phyloP scores from a whole-genome alignment of 1,140 invertebrate genomes.

The Diachasmimorpha longicaudata region DNA sequence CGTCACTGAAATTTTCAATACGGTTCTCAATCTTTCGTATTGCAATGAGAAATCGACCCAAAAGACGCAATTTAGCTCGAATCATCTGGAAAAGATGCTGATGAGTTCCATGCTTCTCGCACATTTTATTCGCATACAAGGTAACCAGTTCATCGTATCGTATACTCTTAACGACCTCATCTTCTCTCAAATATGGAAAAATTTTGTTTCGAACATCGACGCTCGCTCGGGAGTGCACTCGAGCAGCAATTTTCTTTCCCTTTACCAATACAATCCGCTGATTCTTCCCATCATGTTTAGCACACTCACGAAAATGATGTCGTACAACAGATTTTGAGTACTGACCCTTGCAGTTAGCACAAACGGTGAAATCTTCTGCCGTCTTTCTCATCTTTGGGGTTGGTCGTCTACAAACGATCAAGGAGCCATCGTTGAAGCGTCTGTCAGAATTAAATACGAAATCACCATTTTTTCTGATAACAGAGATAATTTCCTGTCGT shows the following conservation, averaged over 20 bases:
- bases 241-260: conserved; percentile 6
- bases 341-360: conserved; percentile 17
- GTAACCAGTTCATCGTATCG: conserved; percentile 34
- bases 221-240: conserved; percentile 17
- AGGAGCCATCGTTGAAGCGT: conserved; percentile 25
- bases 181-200: conserved; percentile 30
- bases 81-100: not conserved
- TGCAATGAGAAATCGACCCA: not conserved
- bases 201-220: conserved; percentile 18
- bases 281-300: not conserved
- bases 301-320: conserved; percentile 21
- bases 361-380: conserved; percentile 17
- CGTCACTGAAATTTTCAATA: not conserved
- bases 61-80: not conserved
- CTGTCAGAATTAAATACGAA: conserved; percentile 26
- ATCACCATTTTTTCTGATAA: conserved; percentile 30
- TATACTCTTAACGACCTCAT: conserved; percentile 27
- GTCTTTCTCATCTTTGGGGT: not conserved
- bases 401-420: conserved; percentile 34
- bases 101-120: conserved; percentile 20
- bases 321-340: conserved; percentile 1
- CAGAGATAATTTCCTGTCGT: conserved; percentile 22
- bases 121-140: conserved; percentile 27
- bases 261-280: conserved; percentile 7
- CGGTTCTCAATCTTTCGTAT: not conserved